Base-by-base conservation (phyloP, 2,113 vertebrate species). In the Oncorhynchus clarkii region DNA sequence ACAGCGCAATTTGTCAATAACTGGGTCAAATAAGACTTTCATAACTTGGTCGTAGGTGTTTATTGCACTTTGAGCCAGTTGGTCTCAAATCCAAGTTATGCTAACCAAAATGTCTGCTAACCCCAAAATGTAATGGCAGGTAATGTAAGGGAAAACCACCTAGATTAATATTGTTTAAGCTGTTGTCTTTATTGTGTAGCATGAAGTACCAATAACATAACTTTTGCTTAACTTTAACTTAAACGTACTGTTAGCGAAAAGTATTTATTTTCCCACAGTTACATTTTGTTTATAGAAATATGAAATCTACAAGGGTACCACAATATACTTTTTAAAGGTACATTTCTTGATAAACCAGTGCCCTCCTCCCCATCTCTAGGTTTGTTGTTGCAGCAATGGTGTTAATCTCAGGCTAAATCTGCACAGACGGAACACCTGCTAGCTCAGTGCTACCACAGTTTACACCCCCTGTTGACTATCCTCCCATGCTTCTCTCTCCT, bases 91-190 rank as follows among this genome's bases (percentile, higher is more conserved):
- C 68, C 68, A 14, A n/a, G n/a, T 48, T 39, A 49, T 3, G 51
- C 66, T 74, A 67, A 86, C 84, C 86, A 73, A 85, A 89, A 86
- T 77, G 64, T 79, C 84, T 85, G 79, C 83, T 16, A 77, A 54
- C 76, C 70, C 83, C 82, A 84, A 85, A 86, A 75, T 6, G 0
- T 64, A 0, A 5, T 71, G 57, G 39, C n/a, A 69, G 29, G 45
- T 45, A 68, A 59, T 18, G 59, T 49, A 0, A 68, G 31, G 14
- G 29, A 16, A 68, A 68, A 16, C 27, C 68, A 70, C 68, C 12
- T 5, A 49, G 24, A n/a, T 24, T 22, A 16, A 68, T 5, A 68
- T 5, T 31, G 26, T 24, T 51, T n/a, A 65, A 64, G n/a, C 31
- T 51, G 4, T 24, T 45, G 2, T 29, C 60, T 76, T 22, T 82